Evolutionary conservation across 2,888 invertebrate species (phyloP), one percentile per base, ranked within the genome.

Genomic region (Trichogramma evanescens): DNA sequence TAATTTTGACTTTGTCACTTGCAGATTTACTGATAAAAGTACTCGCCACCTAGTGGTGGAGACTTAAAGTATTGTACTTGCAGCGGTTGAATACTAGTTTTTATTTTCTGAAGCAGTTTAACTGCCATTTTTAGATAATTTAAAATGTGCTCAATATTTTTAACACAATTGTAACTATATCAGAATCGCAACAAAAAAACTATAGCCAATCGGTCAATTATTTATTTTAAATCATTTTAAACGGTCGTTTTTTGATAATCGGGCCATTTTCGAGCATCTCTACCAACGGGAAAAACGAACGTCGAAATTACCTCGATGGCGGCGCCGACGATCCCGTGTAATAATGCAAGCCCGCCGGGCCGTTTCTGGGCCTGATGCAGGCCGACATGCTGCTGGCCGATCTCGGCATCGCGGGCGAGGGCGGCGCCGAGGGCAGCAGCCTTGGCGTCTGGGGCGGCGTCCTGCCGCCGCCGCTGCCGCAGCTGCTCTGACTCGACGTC

Each of bases 271-370:
- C 45, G 45, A 45, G n/a, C n/a, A n/a, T 45, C 3, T 45, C n/a
- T 9, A 45, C 9, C n/a, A 45, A n/a, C n/a, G n/a, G 45, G n/a
- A 2, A 3, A n/a, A n/a, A 9, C 45, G 9, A n/a, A 45, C 9
- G 39, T 6, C 43, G 43, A n/a, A n/a, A 40, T 44, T 66, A 87
- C 70, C 89, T 84, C 60, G 89, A 86, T 61, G 89, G 86, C 59
- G 89, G 87, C 51, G 88, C 85, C 26, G 89, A 86, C 26, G 89
- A 86, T 64, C 86, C 88, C 67, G 89, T 89, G 71, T 89, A 89
- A 68, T 87, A 87, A 73, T 86, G 85, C 62, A 91, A 81, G n/a
- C 89, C 89, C 8, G 89, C 87, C 4, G 91, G 91, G 63, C 89
- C 89, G 54, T 89, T 89, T 67, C 89, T 81, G 2, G 90, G 89